These are phyloP conservation scores for Cossypha polioptera DNA, from an alignment of 2,797 vertebrate genomes.

Conservation along the genomic window DNA sequence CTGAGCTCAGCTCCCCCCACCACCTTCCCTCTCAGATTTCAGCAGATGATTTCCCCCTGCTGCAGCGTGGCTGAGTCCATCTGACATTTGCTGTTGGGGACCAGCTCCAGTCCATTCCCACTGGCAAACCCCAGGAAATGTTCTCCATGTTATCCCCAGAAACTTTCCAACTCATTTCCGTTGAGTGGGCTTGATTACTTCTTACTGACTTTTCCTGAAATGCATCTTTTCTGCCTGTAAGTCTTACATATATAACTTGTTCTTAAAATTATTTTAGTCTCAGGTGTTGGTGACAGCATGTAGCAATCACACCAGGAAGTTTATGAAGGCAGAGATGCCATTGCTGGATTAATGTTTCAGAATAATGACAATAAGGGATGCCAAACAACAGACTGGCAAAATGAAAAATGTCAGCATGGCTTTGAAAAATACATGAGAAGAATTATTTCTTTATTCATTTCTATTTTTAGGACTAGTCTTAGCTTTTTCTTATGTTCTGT, in stretches of 20 bases:
- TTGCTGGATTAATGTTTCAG: slow-evolving; percentile 30
- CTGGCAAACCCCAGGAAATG: background rate
- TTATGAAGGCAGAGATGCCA: background rate
- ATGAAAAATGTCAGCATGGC: background rate
- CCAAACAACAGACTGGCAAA: slow-evolving; percentile 30
- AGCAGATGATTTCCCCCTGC: background rate
- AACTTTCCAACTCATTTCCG: background rate
- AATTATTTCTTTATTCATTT: background rate
- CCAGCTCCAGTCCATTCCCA: background rate
- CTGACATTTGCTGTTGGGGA: background rate
- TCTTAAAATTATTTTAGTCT: background rate
- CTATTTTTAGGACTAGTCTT: background rate
- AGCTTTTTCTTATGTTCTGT: background rate
- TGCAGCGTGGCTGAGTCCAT: background rate
- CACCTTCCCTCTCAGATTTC: background rate
- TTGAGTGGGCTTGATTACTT: background rate
- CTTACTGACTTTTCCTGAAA: background rate
- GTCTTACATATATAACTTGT: background rate
- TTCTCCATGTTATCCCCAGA: background rate
- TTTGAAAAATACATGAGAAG: background rate
- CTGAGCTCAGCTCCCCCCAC: background rate
- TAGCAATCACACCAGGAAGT: background rate
- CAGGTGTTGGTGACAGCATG: background rate
- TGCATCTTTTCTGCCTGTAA: background rate
- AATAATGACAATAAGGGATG: slow-evolving; percentile 23